These are phyloP conservation scores for Cabera pusaria DNA, from an alignment of 2,888 invertebrate genomes.

Conservation along the genomic window DNA sequence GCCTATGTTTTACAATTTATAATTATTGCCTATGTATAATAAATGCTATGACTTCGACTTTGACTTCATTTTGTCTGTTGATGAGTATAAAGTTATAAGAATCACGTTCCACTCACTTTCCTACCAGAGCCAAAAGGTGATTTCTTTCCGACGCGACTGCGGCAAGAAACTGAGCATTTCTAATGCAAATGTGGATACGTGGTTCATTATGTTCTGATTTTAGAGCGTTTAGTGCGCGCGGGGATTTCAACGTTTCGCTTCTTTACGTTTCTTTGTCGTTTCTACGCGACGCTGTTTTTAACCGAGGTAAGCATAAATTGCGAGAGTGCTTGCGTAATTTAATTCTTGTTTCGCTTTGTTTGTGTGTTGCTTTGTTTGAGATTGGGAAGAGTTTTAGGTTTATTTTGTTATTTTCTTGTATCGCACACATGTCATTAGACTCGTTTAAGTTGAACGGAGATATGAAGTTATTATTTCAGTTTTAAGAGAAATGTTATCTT, in stretches of 20 bases:
- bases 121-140: conserved; percentile 17
- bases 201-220: conserved; percentile 73
- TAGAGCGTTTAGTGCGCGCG: conserved; percentile 58
- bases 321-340: conserved; percentile 32
- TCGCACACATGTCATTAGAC: too few relatives aligned
- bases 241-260: conserved; percentile 34
- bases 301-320: conserved; percentile 32
- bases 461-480: too few relatives aligned
- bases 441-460: too few relatives aligned
- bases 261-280: conserved; percentile 37
- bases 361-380: conserved; percentile 7
- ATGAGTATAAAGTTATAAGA: too few relatives aligned
- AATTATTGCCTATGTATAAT: too few relatives aligned
- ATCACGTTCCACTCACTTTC: conserved; percentile 13
- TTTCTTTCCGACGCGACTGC: conserved; percentile 25
- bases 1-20: too few relatives aligned
- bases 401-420: too few relatives aligned
- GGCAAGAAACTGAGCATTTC: conserved; percentile 59
- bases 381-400: conserved; percentile 7
- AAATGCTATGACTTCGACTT: too few relatives aligned
- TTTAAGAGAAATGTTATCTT: too few relatives aligned
- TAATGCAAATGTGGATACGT: conserved; percentile 63
- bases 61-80: too few relatives aligned
- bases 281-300: conserved; percentile 30
- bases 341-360: conserved; percentile 26